Evolutionary conservation across 2,797 vertebrate genomes (phyloP).

Genomic region (Triplophysa bombifrons): DNA sequence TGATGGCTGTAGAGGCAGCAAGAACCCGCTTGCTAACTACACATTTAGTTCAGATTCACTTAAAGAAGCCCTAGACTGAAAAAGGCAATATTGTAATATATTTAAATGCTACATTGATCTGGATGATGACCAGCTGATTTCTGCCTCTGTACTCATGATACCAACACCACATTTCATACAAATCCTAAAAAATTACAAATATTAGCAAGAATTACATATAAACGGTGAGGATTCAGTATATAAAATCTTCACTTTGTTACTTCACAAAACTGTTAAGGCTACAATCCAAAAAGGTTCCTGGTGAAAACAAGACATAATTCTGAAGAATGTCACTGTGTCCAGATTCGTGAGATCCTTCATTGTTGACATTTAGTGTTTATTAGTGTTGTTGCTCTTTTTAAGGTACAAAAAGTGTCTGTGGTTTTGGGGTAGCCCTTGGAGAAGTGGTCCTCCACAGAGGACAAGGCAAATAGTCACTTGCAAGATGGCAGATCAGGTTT

Average conservation of each 20-base stretch:
- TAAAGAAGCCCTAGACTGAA: conserved; percentile 39
- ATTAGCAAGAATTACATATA: conserved; percentile 50
- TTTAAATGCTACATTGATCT: conserved; percentile 41
- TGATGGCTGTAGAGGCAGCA: conserved; percentile 79
- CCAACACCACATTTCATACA: conserved; percentile 53
- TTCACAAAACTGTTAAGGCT: conserved; percentile 38
- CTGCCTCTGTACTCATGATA: conserved; percentile 49
- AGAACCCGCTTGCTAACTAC: conserved; percentile 95
- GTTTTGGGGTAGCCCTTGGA: conserved; percentile 55
- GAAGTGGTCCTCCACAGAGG: conserved; percentile 52
- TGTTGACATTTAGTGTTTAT: conserved; percentile 30
- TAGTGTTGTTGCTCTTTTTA: conserved; percentile 43
- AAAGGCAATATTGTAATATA: conserved; percentile 24
- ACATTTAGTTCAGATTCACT: conserved; percentile 59
- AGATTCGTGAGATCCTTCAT: conserved; percentile 44
- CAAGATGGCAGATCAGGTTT: background rate
- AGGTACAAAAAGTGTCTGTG: conserved; percentile 41
- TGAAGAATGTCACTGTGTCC: conserved; percentile 6
- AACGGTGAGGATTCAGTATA: conserved; percentile 41
- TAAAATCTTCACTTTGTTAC: conserved; percentile 39
- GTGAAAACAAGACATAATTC: conserved; percentile 26
- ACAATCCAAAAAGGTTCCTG: conserved; percentile 11
- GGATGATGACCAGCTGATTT: conserved; percentile 45
- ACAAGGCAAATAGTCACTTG: conserved; percentile 52
- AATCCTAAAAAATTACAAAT: conserved; percentile 52